Evolutionary conservation across 2,888 invertebrate species (phyloP), one percentile per base, ranked within the genome.

Genomic region (Protodeltote pygarga): DNA sequence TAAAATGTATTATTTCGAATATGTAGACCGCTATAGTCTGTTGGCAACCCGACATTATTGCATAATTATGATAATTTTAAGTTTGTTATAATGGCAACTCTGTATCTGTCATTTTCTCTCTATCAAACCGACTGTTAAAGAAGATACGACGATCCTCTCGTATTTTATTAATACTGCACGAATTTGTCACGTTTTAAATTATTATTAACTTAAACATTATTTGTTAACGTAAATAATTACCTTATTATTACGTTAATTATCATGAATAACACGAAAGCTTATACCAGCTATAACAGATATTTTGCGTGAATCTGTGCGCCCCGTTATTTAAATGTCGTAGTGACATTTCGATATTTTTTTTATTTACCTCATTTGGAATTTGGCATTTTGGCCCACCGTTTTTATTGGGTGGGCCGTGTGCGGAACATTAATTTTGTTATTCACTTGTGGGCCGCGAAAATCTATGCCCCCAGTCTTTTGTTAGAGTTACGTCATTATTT

Each of bases 321-420:
- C 59, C 59, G 62, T 61, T 73, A 67, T 59, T 65, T 69, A 83
- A 88, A 87, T 85, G 87, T 65, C 88, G 77, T 60, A 70, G 72
- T 89, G 90, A 67, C 91, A 87, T 92, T 92, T 90, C 58, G 62
- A 42, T 47, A 41, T 79, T 60, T 86, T 87, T 89, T 89, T 92
- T 91, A 91, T 87, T 89, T 85, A 87, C 89, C 85, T 88, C 89
- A 84, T 88, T 90, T 87, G 83, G 83, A 82, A 85, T 83, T 80
- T 90, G 91, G 80, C 91, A 91, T 91, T 92, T 90, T 57, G 79
- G 74, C 61, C 71, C 69, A 69, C 69, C 73, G 75, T 82, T 87
- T 89, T 89, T 89, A 89, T 89, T 78, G 83, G 78, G 73, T 71
- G 75, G 70, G 77, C 73, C 75, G 81, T 85, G 83, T 84, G 87